Conservation (phyloP, 1,140 invertebrate genomes). For the Penaeus indicus region DNA sequence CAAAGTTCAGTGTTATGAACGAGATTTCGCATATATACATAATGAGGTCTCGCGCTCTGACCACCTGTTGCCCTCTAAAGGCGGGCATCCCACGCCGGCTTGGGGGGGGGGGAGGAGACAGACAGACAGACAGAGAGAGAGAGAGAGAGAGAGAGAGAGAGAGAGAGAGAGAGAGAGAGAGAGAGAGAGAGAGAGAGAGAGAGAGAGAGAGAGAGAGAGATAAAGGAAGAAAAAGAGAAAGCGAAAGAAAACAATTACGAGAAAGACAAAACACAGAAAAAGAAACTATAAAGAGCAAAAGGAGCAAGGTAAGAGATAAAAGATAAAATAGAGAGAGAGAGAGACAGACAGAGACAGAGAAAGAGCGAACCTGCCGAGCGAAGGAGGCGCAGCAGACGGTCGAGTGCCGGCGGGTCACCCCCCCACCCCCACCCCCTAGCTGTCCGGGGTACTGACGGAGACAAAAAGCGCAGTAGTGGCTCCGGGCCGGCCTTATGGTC, state of each 20-base stretch:
- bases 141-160: neutral
- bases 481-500: slow-evolving; percentile 51
- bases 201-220: neutral
- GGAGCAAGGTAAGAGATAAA: neutral
- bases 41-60: too few species aligned
- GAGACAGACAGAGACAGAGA: neutral
- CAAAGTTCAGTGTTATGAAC: too few species aligned
- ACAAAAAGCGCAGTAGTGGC: slow-evolving; percentile 6
- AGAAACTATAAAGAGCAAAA: neutral
- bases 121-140: neutral
- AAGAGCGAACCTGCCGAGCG: neutral
- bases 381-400: neutral
- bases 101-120: neutral
- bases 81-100: too few species aligned
- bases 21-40: too few species aligned
- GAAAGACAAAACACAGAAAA: neutral
- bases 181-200: neutral
- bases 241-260: neutral
- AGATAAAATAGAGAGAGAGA: neutral
- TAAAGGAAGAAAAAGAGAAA: neutral
- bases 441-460: too few species aligned
- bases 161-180: neutral
- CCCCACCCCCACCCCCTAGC: neutral
- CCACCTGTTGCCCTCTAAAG: too few species aligned
- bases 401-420: neutral